Evolutionary conservation across 2,888 invertebrate genomes (phyloP).

Genomic region (Anorthoa munda): DNA sequence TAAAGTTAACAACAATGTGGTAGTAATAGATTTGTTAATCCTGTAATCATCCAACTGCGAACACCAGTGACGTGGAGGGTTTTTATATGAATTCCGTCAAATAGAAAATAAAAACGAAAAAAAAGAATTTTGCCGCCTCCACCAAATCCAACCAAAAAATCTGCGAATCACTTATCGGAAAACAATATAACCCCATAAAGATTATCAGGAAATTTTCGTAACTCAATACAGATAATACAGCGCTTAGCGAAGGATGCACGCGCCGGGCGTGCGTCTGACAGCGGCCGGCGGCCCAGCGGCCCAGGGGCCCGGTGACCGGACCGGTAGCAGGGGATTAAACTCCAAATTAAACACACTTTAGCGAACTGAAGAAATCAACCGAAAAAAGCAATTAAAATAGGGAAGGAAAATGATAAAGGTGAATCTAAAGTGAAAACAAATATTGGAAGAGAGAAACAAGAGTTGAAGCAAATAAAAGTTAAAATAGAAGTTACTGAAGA

Average conservation of each 20-base stretch:
- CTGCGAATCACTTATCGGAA: constrained; percentile 43
- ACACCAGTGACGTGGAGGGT: too few relatives aligned
- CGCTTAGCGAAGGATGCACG: constrained; percentile 62
- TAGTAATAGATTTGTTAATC: neutral
- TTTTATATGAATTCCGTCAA: too few relatives aligned
- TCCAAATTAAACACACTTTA: constrained; percentile 24
- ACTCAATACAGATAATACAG: constrained; percentile 69
- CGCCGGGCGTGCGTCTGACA: constrained; percentile 67
- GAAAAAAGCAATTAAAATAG: constrained; percentile 10
- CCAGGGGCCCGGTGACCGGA: constrained; percentile 36
- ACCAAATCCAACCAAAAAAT: neutral
- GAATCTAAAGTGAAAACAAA: constrained; percentile 9
- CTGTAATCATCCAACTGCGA: neutral
- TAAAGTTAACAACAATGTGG: neutral
- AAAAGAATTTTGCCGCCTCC: too few relatives aligned
- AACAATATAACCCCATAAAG: constrained; percentile 59
- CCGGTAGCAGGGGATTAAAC: constrained; percentile 33
- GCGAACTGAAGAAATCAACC: constrained; percentile 19
- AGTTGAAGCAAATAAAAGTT: neutral
- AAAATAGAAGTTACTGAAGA: neutral
- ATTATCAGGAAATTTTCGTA: constrained; percentile 57
- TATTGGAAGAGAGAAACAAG: neutral
- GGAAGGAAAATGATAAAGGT: neutral
- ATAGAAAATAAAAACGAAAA: too few relatives aligned
- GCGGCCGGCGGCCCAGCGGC: constrained; percentile 49